Evolutionary conservation across 1,140 invertebrate species (phyloP).

Genomic region (Calephelis virginiensis): DNA sequence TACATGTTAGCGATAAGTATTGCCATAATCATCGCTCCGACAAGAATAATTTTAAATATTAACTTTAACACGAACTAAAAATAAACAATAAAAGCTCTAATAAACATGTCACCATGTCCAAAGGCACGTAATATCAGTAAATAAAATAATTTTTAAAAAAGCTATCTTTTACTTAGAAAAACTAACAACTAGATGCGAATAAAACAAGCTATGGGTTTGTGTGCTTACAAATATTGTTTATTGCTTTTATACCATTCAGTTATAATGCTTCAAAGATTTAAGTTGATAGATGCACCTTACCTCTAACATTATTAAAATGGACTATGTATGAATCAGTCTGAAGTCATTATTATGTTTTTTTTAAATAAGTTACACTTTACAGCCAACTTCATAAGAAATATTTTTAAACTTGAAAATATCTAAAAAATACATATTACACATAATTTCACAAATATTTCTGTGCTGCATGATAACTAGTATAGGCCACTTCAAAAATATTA

Average conservation of each 20-base stretch:
- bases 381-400: too few species aligned
- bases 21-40: conserved; percentile 17
- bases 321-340: background rate
- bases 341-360: too few species aligned
- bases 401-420: too few species aligned
- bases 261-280: conserved; percentile 1
- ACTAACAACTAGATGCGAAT: conserved; percentile 57
- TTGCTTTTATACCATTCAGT: conserved; percentile 21
- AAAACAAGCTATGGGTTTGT: conserved; percentile 36
- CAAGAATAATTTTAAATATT: conserved; percentile 24
- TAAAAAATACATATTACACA: too few species aligned
- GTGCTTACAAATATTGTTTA: conserved; percentile 43
- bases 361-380: too few species aligned
- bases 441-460: too few species aligned
- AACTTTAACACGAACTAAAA: conserved; percentile 27
- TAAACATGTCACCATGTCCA: conserved; percentile 50
- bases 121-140: conserved; percentile 69
- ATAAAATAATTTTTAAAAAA: conserved; percentile 67
- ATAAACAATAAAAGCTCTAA: conserved; percentile 53
- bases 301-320: background rate
- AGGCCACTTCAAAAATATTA: too few species aligned
- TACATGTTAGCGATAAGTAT: conserved; percentile 7
- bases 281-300: background rate
- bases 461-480: too few species aligned
- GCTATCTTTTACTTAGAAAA: conserved; percentile 64